Evolutionary conservation across 2,888 invertebrate species (phyloP).

Genomic region (Eupithecia inturbata): DNA sequence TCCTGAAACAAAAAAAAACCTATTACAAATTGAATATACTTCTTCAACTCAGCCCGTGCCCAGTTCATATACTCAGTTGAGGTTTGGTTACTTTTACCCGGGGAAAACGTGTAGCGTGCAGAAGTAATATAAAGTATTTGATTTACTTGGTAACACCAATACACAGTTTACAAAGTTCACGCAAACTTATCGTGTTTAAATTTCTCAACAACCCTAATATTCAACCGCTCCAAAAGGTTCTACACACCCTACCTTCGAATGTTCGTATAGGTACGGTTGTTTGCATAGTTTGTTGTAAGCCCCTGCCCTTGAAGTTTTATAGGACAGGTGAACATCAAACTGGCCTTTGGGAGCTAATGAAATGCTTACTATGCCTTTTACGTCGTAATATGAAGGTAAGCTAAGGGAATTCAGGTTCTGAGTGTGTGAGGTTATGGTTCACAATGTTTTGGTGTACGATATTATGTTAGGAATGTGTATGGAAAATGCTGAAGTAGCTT

Average conservation of each 20-base stretch:
- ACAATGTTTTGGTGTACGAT: neutral
- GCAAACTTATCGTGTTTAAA: neutral
- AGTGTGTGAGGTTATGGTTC: neutral
- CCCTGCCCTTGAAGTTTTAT: slow-evolving; percentile 24
- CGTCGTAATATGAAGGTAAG: slow-evolving; percentile 1
- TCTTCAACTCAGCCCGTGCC: neutral
- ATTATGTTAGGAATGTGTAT: neutral
- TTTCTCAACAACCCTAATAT: neutral
- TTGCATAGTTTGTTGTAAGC: slow-evolving; percentile 17
- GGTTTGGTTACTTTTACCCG: too few relatives aligned
- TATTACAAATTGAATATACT: too few relatives aligned
- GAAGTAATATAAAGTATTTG: neutral
- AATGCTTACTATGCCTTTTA: slow-evolving; percentile 2
- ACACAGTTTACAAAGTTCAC: neutral
- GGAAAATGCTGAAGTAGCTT: neutral
- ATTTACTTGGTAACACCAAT: neutral
- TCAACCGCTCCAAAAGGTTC: neutral
- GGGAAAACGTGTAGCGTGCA: neutral
- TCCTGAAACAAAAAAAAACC: slow-evolving; percentile 82
- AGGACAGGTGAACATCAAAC: slow-evolving; percentile 10
- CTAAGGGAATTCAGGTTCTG: neutral
- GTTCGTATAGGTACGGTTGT: neutral
- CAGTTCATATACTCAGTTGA: too few relatives aligned
- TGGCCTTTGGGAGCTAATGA: slow-evolving; percentile 9
- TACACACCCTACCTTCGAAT: neutral